Base-by-base conservation (phyloP, 2,797 vertebrate species). In the Xiphorhynchus erythropygius region DNA sequence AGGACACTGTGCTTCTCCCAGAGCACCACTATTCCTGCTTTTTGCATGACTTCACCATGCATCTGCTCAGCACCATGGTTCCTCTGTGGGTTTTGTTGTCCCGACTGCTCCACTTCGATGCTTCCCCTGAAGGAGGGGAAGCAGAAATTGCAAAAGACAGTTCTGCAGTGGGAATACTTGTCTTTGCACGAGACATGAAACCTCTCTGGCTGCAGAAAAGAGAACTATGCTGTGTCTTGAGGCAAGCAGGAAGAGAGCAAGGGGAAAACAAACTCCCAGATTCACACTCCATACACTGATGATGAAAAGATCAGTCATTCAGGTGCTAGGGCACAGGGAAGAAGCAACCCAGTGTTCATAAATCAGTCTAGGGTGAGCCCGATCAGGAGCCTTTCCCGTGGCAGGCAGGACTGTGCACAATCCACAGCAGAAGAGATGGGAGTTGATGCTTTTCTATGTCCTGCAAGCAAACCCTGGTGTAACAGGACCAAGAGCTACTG, bases 111-210 rank as follows among this genome's bases (percentile, higher is more conserved):
- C 60, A 33, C 52, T 79, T 3, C 1, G 2, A 4, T 41, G 71
- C 52, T 95, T 95, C 88, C 76, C 53, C 41, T 28, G 46, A 90
- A 82, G 39, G 3, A 33, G 37, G 32, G 49, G 92, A 93, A 96
- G 49, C 50, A 81, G 81, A 97, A 91, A 81, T 80, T 93, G 84
- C 89, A 78, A 63, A 80, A 89, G 71, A 46, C 60, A 50, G 23
- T 33, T 78, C 49, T 91, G 37, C 60, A 69, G 18, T 55, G 65
- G 69, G 73, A 94, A 89, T 71, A 42, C n/a, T 91, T 70, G 24
- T 6, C 19, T 57, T 87, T 80, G 35, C 84, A 77, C 0, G 4
- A 95, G 89, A 94, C 10, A 3, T 5, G 28, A 83, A 90, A 85
- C 75, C 8, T 0, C 64, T 70, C 39, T 59, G 53, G 23, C 35